phyloP scores from a whole-genome alignment of 1,140 invertebrate species.

The Carposina sasakii region DNA sequence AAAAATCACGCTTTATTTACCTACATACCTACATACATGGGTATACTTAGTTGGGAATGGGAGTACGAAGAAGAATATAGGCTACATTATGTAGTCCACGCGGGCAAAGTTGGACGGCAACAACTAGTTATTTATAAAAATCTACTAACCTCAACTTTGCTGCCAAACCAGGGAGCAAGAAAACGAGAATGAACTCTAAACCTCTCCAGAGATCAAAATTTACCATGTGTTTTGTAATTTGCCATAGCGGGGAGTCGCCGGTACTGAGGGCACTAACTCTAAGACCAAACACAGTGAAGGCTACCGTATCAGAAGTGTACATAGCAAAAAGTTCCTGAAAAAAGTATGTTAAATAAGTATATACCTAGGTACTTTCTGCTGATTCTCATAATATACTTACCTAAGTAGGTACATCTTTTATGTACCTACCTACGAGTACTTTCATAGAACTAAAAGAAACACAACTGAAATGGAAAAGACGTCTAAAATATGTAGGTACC shows the following conservation, averaged over 20 bases:
- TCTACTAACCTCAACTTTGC: slow-evolving; percentile 29
- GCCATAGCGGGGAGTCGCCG: slow-evolving; percentile 45
- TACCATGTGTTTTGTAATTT: slow-evolving; percentile 64
- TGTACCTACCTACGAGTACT: too few relatives aligned
- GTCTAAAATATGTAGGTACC: too few relatives aligned
- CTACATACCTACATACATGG: too few relatives aligned
- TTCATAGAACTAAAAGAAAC: too few relatives aligned
- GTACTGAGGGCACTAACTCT: slow-evolving; percentile 40
- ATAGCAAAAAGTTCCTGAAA: slow-evolving; percentile 52
- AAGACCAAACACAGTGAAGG: slow-evolving; percentile 47
- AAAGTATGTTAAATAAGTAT: slow-evolving; percentile 5
- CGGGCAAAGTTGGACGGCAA: slow-evolving; percentile 40
- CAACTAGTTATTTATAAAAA: slow-evolving; percentile 53
- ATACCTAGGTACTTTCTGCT: not conserved
- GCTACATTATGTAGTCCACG: too few relatives aligned
- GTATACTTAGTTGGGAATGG: too few relatives aligned
- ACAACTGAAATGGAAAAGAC: too few relatives aligned
- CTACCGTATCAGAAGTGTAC: slow-evolving; percentile 56
- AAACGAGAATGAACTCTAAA: slow-evolving; percentile 62
- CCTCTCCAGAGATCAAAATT: slow-evolving; percentile 71
- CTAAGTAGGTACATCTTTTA: too few relatives aligned
- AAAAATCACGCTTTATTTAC: too few relatives aligned
- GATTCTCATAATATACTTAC: too few relatives aligned
- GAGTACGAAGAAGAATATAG: too few relatives aligned
- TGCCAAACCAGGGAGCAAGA: slow-evolving; percentile 55